Conservation (phyloP, 2,113 vertebrate species). For the Cottus gobio region DNA sequence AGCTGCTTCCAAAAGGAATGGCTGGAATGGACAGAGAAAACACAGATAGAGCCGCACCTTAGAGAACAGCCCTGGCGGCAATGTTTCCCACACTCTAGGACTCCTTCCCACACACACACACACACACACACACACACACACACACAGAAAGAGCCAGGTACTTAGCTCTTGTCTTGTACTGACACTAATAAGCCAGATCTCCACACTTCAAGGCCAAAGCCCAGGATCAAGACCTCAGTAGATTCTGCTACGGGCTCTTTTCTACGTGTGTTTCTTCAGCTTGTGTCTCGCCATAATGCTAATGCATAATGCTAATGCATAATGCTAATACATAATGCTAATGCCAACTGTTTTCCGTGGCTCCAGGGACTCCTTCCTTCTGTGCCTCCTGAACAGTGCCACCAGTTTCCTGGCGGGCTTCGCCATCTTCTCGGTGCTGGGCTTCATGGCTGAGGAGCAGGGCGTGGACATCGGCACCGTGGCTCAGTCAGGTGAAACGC, state of each 20-base stretch:
- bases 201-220: conserved; percentile 15
- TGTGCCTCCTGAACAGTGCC: conserved; percentile 82
- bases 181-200: conserved; percentile 8
- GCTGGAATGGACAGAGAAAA: conserved; percentile 77
- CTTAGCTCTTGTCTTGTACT: conserved; percentile 24
- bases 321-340: too few relatives aligned
- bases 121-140: conserved; percentile 16
- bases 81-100: conserved; percentile 67
- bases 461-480: conserved; percentile 74
- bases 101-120: conserved; percentile 16
- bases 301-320: too few relatives aligned
- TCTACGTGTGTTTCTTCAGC: neutral
- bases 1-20: conserved; percentile 68
- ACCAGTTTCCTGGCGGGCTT: conserved; percentile 84
- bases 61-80: conserved; percentile 61
- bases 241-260: neutral
- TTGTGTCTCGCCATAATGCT: neutral
- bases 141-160: neutral
- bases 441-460: conserved; percentile 85
- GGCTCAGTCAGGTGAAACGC: conserved; percentile 77
- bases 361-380: conserved; percentile 76
- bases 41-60: conserved; percentile 69
- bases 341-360: too few relatives aligned
- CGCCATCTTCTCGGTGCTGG: conserved; percentile 83
- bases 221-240: neutral